These are phyloP conservation scores for Falco punctatus DNA, from an alignment of 2,113 vertebrate genomes.

Conservation along the genomic window DNA sequence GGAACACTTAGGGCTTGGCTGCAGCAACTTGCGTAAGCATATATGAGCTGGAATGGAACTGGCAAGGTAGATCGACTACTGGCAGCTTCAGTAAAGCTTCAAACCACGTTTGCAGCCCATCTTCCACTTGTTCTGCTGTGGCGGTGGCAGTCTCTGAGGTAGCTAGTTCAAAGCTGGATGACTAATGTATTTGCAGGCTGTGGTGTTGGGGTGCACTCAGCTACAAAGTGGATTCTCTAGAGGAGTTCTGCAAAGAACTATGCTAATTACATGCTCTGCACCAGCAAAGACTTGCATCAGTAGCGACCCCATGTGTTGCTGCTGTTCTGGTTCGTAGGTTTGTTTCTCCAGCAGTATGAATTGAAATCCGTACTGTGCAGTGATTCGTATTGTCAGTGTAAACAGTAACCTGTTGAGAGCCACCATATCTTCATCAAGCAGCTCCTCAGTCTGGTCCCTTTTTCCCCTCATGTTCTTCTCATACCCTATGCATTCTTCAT, in stretches of 20 bases:
- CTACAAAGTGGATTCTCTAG: background rate
- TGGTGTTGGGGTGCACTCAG: background rate
- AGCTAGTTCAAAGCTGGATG: background rate
- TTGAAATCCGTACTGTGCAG: background rate
- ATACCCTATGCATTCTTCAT: background rate
- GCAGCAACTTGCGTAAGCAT: background rate
- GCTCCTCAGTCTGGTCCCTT: background rate
- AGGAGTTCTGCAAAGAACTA: background rate
- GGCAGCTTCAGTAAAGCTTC: background rate
- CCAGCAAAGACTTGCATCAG: background rate
- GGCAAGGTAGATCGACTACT: background rate
- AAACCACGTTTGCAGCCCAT: rapidly evolving
- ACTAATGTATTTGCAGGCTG: background rate
- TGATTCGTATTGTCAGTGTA: background rate
- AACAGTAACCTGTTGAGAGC: background rate
- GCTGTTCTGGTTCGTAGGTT: background rate
- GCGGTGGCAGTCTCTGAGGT: background rate
- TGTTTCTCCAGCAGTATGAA: background rate
- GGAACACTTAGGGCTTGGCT: background rate
- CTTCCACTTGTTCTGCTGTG: background rate
- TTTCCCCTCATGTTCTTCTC: background rate
- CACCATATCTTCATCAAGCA: background rate
- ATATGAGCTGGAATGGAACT: background rate
- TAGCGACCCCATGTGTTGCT: background rate
- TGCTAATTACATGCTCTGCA: rapidly evolving